These are phyloP conservation scores for Drosophila willistoni DNA, from an alignment of 1,140 invertebrate genomes.

Conservation along the genomic window DNA sequence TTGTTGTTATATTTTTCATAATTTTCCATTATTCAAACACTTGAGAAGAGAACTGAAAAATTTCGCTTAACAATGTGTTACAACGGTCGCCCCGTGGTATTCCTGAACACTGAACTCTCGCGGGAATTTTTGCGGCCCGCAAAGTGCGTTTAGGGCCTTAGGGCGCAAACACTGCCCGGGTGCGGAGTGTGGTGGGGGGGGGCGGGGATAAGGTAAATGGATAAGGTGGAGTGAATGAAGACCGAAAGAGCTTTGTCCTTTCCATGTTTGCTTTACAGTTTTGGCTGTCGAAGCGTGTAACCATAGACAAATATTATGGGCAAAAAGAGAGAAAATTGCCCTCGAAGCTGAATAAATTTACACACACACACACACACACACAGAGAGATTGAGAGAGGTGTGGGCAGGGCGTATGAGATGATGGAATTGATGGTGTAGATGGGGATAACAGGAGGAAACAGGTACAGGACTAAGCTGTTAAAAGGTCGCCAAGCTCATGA, in stretches of 20 bases:
- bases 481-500: conserved; percentile 55
- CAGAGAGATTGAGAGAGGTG: conserved; percentile 18
- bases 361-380: conserved; percentile 34
- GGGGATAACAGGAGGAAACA: conserved; percentile 25
- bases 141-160: conserved; percentile 70
- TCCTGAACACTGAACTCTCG: conserved; percentile 45
- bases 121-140: conserved; percentile 58
- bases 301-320: conserved; percentile 74
- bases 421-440: not conserved
- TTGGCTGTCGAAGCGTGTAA: conserved; percentile 81
- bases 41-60: conserved; percentile 43
- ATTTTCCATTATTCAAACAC: conserved; percentile 81
- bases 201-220: conserved; percentile 16
- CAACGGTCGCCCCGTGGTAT: not conserved
- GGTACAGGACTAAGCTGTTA: conserved; percentile 72
- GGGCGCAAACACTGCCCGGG: not conserved
- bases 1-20: conserved; percentile 78
- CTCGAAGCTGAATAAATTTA: conserved; percentile 78
- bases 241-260: conserved; percentile 32
- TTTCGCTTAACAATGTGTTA: conserved; percentile 9
- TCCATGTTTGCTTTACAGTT: conserved; percentile 78
- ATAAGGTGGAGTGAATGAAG: not conserved
- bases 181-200: not conserved
- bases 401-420: not conserved
- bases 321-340: conserved; percentile 61